Evolutionary conservation across 1,140 invertebrate species (phyloP).

Genomic region (Ectropis grisescens): DNA sequence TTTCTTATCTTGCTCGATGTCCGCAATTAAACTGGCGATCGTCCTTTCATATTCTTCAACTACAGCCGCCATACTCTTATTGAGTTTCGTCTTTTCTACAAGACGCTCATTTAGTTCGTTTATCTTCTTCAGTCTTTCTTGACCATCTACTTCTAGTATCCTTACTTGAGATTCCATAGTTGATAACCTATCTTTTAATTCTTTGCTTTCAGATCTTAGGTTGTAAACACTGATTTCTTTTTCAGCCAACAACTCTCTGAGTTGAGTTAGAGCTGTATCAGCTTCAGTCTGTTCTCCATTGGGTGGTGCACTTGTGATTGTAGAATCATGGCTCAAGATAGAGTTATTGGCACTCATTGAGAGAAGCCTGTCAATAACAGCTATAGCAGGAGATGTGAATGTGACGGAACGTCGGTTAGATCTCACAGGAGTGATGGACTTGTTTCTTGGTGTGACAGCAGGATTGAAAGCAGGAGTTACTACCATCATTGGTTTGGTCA

Average conservation of each 20-base stretch:
- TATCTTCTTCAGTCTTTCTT: constrained; percentile 42
- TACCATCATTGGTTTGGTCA: constrained; percentile 55
- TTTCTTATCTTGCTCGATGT: constrained; percentile 71
- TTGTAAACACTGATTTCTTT: constrained; percentile 54
- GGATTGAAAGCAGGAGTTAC: constrained; percentile 50
- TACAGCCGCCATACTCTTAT: constrained; percentile 68
- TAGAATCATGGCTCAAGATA: constrained; percentile 24
- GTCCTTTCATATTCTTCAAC: constrained; percentile 79
- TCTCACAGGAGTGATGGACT: constrained; percentile 33
- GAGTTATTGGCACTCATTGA: constrained; percentile 46
- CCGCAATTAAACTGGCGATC: constrained; percentile 74
- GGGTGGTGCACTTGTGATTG: constrained; percentile 15
- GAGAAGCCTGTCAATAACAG: constrained; percentile 57
- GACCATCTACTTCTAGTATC: constrained; percentile 32
- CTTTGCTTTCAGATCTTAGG: constrained; percentile 44
- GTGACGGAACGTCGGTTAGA: constrained; percentile 46
- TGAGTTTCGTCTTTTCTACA: constrained; percentile 42
- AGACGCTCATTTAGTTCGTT: constrained; percentile 43
- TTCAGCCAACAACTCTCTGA: constrained; percentile 50
- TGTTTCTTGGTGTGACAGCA: constrained; percentile 29
- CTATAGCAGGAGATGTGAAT: constrained; percentile 57
- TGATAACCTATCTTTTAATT: constrained; percentile 43
- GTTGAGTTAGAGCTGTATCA: constrained; percentile 36
- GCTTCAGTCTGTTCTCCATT: constrained; percentile 37
- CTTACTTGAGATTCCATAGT: constrained; percentile 46